Base-by-base conservation (phyloP, 1,140 invertebrate genomes). In the Drosophila oshimai region DNA sequence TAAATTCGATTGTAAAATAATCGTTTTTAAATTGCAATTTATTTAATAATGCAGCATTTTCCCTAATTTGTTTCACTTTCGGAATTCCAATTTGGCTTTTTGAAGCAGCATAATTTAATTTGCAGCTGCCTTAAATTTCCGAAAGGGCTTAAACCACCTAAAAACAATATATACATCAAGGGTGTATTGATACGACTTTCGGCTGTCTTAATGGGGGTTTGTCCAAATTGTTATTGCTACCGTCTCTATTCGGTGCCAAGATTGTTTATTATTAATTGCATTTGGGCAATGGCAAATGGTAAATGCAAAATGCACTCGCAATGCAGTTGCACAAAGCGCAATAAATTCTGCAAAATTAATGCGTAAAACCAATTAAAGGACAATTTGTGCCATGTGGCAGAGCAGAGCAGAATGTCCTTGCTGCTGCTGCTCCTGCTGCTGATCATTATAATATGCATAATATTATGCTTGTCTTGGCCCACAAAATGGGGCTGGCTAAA, bases 331-430 rank as follows among this genome's bases (percentile, higher is more conserved):
- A 51, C 62, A 67, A 67, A 65, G 76, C 53, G 80, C 70, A 86
- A 86, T 84, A 86, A 84, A 84, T 84, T 84, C 42, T 84, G 79
- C 79, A 84, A 84, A 84, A 86, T 84, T 84, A 84, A 84, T 84
- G 70, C 55, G 80, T 44, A 86, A 84, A 84, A 84, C 79, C 80
- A 84, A 84, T 84, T 84, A 86, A 84, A 84, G 77, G 74, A 79
- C 80, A 79, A 73, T 73, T 86, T 77, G 60, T 72, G 72, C 67
- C 69, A 44, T 26, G 22, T 51, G 26, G 46, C 55, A 57, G 45
- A 45, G 44, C 50, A 47, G 41, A 58, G 51, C 51, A 13, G 44
- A 24, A 44, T 71, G 68, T 72, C 45, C 68, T 61, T 72, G 33
- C 61, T 49, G 34, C 54, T 61, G 26, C 51, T 46, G 26, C 41